These are phyloP conservation scores for Sphyrna mokarran DNA, from an alignment of 2,113 vertebrate genomes.

Conservation along the genomic window DNA sequence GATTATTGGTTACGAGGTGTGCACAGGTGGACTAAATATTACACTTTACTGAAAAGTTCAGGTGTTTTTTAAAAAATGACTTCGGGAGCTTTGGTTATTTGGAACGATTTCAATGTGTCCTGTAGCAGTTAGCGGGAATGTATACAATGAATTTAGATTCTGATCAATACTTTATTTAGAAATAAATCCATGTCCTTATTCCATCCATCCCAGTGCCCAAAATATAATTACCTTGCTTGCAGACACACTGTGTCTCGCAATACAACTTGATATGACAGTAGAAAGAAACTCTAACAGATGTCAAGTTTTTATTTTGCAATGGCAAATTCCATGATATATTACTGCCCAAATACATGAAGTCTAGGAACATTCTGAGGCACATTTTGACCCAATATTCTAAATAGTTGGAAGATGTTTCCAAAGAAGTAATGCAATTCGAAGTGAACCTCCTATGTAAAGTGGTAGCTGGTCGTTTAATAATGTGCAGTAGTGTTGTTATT, in stretches of 20 bases:
- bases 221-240: background rate
- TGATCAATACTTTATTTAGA: background rate
- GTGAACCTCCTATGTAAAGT: conserved; percentile 11
- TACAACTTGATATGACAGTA: background rate
- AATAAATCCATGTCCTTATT: background rate
- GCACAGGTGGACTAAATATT: background rate
- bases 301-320: background rate
- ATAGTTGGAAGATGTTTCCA: background rate
- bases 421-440: background rate
- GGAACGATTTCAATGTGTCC: background rate
- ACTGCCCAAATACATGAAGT: background rate
- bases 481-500: conserved; percentile 40
- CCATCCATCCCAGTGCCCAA: background rate
- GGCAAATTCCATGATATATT: background rate
- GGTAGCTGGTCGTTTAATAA: background rate
- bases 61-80: background rate
- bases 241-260: background rate
- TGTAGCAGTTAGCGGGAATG: background rate
- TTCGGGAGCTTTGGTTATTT: background rate
- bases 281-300: background rate
- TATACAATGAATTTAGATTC: background rate
- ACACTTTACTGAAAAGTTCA: background rate
- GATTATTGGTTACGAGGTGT: background rate
- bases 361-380: background rate
- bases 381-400: background rate